Conservation (phyloP, 2,888 invertebrate genomes). For the Coecobrya sp. region DNA sequence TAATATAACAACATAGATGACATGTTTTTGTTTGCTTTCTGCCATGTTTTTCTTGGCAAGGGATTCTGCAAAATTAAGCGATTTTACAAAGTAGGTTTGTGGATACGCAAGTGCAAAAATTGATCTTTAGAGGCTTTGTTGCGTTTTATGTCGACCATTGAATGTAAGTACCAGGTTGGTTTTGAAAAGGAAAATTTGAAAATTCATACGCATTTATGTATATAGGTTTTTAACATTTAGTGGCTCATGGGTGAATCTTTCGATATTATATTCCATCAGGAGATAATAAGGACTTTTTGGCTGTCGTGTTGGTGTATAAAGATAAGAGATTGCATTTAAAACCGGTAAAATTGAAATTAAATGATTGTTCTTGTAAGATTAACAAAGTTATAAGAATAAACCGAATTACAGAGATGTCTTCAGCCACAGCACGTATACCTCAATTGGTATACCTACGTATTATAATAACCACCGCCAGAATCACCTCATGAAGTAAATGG, state of each 20-base stretch:
- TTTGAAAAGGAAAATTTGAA: not conserved
- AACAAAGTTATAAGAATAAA: conserved; percentile 9
- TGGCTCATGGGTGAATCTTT: no score
- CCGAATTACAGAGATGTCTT: conserved; percentile 16
- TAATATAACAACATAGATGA: no score
- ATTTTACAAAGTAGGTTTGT: not conserved
- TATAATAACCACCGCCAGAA: no score
- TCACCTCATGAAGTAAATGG: no score
- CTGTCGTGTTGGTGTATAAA: not conserved
- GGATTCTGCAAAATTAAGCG: not conserved
- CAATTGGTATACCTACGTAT: not conserved
- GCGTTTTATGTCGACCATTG: no score
- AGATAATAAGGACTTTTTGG: not conserved
- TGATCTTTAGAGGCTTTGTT: no score
- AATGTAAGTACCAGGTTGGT: not conserved
- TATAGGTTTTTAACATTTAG: no score
- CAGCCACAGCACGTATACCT: not conserved
- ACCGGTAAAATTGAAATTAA: conserved; percentile 52
- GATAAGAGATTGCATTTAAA: not conserved
- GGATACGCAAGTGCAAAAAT: no score
- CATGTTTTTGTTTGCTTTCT: no score
- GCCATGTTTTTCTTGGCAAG: conserved; percentile 30
- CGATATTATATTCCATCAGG: no score
- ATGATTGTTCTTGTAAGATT: conserved; percentile 20
- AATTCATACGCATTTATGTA: not conserved